phyloP scores from a whole-genome alignment of 2,888 invertebrate genomes.

The Lochmaea capreae region DNA sequence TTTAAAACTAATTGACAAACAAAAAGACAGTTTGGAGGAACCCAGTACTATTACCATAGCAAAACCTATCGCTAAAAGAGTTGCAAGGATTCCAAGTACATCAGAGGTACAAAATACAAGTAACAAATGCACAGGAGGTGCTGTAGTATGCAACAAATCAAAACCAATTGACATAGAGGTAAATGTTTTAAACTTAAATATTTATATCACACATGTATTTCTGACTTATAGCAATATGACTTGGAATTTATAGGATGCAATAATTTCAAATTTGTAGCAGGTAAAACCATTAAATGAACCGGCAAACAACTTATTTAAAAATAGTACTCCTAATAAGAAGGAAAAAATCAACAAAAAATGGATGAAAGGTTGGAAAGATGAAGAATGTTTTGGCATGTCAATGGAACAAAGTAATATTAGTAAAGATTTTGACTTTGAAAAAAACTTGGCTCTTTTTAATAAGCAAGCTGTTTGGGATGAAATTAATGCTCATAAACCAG shows the following conservation, averaged over 20 bases:
- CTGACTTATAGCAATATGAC: not conserved
- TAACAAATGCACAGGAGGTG: constrained; percentile 59
- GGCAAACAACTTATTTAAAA: constrained; percentile 58
- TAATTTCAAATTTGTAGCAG: not conserved
- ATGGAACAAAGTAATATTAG: constrained; percentile 72
- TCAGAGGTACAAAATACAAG: constrained; percentile 61
- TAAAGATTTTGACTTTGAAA: constrained; percentile 94
- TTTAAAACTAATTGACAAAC: constrained; percentile 79
- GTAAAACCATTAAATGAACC: constrained; percentile 57
- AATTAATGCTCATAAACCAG: constrained; percentile 73
- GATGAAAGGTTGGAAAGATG: constrained; percentile 71
- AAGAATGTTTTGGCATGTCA: constrained; percentile 83
- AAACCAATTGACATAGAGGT: constrained; percentile 63
- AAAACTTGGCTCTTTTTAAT: constrained; percentile 91
- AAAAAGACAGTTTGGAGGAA: constrained; percentile 62
- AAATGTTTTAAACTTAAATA: constrained; percentile 9
- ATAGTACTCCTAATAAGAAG: constrained; percentile 67
- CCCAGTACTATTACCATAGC: constrained; percentile 68
- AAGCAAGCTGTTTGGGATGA: constrained; percentile 85
- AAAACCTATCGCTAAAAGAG: constrained; percentile 69
- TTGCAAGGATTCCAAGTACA: constrained; percentile 64
- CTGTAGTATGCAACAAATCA: constrained; percentile 57
- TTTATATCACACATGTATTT: not conserved
- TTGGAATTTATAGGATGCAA: not conserved
- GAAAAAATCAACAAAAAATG: constrained; percentile 68